Conservation (phyloP, 1,140 invertebrate species). For the Hyposmocoma kahamanoa region DNA sequence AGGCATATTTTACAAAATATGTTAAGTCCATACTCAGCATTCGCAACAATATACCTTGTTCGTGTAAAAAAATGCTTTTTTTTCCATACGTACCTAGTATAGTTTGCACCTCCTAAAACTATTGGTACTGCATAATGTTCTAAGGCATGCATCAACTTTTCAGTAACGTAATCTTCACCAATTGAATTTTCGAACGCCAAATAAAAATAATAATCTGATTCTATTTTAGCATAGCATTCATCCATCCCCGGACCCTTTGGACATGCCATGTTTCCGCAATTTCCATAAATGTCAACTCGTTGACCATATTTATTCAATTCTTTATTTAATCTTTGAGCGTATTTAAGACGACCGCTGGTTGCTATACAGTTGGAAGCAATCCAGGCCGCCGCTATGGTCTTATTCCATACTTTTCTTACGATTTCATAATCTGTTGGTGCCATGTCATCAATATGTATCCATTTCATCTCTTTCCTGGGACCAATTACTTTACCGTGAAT, state of each 20-base stretch:
- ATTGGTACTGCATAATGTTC: constrained; percentile 4
- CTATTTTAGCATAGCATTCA: constrained; percentile 52
- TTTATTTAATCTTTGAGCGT: constrained; percentile 71
- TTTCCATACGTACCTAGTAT: no score
- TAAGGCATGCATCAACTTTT: constrained; percentile 25
- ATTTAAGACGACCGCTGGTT: constrained; percentile 66
- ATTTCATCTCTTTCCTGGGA: constrained; percentile 37
- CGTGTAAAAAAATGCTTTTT: no score
- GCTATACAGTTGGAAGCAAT: constrained; percentile 77
- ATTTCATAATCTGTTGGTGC: constrained; percentile 25
- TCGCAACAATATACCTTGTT: no score
- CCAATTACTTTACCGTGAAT: constrained; percentile 36
- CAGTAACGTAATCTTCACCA: constrained; percentile 75
- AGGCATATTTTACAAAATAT: no score
- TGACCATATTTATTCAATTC: constrained; percentile 53
- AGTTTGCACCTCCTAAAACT: constrained; percentile 28
- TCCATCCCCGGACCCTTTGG: constrained; percentile 3
- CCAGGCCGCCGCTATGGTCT: constrained; percentile 67
- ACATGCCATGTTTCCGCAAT: constrained; percentile 65
- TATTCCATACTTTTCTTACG: constrained; percentile 31
- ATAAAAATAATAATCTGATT: constrained; percentile 76
- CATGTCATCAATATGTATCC: constrained; percentile 36
- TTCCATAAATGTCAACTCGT: constrained; percentile 78
- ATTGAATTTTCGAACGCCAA: constrained; percentile 78
- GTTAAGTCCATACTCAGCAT: no score